Evolutionary conservation across 2,113 vertebrate species (phyloP).

Genomic region (Ariopsis seemanni): DNA sequence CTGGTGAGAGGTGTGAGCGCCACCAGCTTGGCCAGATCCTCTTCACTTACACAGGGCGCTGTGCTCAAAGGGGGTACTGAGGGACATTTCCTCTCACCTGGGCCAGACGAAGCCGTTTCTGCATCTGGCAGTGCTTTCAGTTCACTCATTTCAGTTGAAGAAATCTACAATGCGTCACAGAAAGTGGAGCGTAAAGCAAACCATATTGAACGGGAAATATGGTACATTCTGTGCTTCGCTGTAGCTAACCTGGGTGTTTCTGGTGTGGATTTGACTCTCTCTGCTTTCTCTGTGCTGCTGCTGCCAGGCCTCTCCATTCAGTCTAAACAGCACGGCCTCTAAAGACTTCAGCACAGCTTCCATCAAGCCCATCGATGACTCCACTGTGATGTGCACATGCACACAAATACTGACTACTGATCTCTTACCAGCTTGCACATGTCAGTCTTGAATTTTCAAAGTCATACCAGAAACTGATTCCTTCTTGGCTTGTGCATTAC

Average conservation of each 20-base stretch:
- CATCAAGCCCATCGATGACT: constrained; percentile 60
- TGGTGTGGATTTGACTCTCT: constrained; percentile 56
- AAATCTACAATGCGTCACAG: constrained; percentile 58
- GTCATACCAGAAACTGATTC: constrained; percentile 53
- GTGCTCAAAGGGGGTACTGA: constrained; percentile 54
- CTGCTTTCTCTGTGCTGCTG: constrained; percentile 50
- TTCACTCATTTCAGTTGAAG: constrained; percentile 63
- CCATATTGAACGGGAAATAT: neutral
- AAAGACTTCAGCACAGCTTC: constrained; percentile 66
- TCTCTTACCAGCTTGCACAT: neutral
- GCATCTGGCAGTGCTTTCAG: constrained; percentile 38
- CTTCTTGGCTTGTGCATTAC: constrained; percentile 30
- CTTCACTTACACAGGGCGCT: constrained; percentile 68
- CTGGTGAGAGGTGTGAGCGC: constrained; percentile 76
- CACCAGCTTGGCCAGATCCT: constrained; percentile 73
- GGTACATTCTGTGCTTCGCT: neutral
- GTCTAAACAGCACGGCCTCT: constrained; percentile 63
- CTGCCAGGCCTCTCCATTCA: constrained; percentile 63
- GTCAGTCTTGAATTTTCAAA: neutral
- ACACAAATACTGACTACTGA: neutral
- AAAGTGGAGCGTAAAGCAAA: neutral
- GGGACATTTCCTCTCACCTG: constrained; percentile 57
- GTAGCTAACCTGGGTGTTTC: constrained; percentile 52
- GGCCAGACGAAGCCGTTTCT: constrained; percentile 46
- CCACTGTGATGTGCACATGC: constrained; percentile 46